phyloP scores from a whole-genome alignment of 2,113 vertebrate species.

The Lathamus discolor region DNA sequence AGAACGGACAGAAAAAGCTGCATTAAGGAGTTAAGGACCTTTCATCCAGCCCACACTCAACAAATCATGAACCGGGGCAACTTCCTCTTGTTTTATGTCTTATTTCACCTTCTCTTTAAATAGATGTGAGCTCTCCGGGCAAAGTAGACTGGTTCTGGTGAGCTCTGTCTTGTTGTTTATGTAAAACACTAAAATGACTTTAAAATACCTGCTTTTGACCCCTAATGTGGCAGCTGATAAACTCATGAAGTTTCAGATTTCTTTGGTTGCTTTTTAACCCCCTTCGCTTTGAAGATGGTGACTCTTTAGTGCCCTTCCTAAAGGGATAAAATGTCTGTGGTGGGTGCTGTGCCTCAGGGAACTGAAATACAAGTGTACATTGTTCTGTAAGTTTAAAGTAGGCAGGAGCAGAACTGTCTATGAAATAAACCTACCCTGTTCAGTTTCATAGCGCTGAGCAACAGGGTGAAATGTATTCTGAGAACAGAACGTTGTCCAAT shows the following conservation, averaged over 20 bases:
- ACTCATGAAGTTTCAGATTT: not conserved
- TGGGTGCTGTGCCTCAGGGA: not conserved
- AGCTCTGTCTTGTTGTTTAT: constrained; percentile 8
- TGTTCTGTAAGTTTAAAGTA: not conserved
- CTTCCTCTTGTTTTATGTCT: not conserved
- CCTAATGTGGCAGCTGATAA: constrained; percentile 2
- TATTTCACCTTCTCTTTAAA: not conserved
- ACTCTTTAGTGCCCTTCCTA: not conserved
- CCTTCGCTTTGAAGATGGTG: constrained; percentile 24
- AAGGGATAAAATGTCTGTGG: not conserved
- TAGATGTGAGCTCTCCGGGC: not conserved
- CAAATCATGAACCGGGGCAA: not conserved
- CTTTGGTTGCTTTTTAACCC: not conserved
- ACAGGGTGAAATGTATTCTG: not conserved
- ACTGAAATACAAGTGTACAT: not conserved
- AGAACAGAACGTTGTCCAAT: not conserved
- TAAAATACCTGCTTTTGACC: constrained; percentile 14
- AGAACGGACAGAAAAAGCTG: not conserved
- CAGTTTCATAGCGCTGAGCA: not conserved
- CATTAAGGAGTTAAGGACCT: not conserved
- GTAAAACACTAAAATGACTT: not conserved
- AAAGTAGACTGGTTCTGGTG: not conserved
- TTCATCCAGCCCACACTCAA: not conserved
- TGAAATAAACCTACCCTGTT: not conserved
- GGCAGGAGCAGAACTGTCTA: not conserved